These are phyloP conservation scores for Drosophila ezoana DNA, from an alignment of 2,888 invertebrate genomes.

Conservation along the genomic window DNA sequence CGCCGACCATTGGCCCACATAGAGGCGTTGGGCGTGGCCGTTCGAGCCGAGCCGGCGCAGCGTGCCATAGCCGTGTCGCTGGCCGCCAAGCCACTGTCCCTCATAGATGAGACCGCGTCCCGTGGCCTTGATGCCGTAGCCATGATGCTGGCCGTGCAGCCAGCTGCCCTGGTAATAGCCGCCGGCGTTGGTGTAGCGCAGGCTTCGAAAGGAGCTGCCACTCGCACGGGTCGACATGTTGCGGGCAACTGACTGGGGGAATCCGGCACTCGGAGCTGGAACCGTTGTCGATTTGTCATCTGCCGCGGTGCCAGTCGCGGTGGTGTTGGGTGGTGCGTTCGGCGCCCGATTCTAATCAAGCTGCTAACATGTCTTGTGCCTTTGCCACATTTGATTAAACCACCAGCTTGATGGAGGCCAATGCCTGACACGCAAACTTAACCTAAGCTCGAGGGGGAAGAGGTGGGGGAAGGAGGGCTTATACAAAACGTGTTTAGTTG, in stretches of 20 bases:
- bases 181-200: constrained; percentile 59
- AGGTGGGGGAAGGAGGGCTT: neutral
- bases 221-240: constrained; percentile 58
- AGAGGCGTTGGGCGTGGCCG: constrained; percentile 73
- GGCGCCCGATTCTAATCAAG: constrained; percentile 62
- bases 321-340: constrained; percentile 6
- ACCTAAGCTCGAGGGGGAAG: neutral
- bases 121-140: constrained; percentile 74
- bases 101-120: constrained; percentile 79
- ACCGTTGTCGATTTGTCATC: constrained; percentile 39
- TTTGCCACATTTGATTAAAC: constrained; percentile 45
- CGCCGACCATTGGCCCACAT: constrained; percentile 81
- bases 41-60: constrained; percentile 64
- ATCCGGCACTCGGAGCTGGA: neutral
- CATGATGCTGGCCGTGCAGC: constrained; percentile 70
- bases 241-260: constrained; percentile 39
- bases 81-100: constrained; percentile 81
- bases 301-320: constrained; percentile 61
- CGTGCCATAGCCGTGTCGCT: constrained; percentile 82
- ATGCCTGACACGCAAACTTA: constrained; percentile 63
- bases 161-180: constrained; percentile 80
- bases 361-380: constrained; percentile 70
- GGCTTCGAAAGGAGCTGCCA: constrained; percentile 44
- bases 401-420: constrained; percentile 38
- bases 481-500: constrained; percentile 7